Base-by-base conservation (phyloP, 2,888 invertebrate species). In the Nymphalis polychloros region DNA sequence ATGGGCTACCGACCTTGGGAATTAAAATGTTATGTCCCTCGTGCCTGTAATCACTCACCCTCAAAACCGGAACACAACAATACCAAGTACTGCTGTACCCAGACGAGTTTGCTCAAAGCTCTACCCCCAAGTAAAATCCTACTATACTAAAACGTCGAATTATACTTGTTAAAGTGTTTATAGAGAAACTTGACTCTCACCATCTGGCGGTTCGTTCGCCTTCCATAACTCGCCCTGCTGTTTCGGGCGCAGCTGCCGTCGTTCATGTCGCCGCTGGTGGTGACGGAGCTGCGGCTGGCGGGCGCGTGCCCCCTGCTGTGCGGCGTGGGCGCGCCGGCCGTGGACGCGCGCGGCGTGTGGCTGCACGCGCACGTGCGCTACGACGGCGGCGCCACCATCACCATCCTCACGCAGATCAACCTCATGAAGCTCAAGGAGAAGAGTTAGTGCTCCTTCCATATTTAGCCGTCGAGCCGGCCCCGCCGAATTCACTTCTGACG, bases 331-430 rank as follows among this genome's bases (percentile, higher is more conserved):
- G 87, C 93, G 71, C 97, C 98, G 0, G 85, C 93, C 55, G 86
- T 96, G 72, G 97, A 98, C 88, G 95, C 96, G 75, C 94, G 96
- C 80, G 98, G 98, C 49, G 90, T 98, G 66, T 98, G 98, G 98
- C 93, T 97, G 0, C 97, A 98, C 87, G 90, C 98, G 17, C 96
- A 97, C 80, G 86, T 98, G 68, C 94, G 94, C 4, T 97, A 97
- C 88, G 95, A 95, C 76, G 97, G 97, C 62, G 94, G 94, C 74
- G 94, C 97, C 53, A 94, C 95, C 73, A 95, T 98, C 93, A 96
- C 96, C 2, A 93, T 98, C 48, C 96, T 97, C 82, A 98, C 98
- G 2, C 97, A 98, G 84, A 93, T 98, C 76, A 98, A 98, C 90
- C 89, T 93, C 10, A 84, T 93, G 87, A 91, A 92, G 79, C 87